Percentiles rank a stretch among this genome's conserved stretches.
These are phyloP conservation scores for Halocynthia aurantium DNA, from an alignment of 23 tunicate genomes.

Conservation along the genomic window DNA sequence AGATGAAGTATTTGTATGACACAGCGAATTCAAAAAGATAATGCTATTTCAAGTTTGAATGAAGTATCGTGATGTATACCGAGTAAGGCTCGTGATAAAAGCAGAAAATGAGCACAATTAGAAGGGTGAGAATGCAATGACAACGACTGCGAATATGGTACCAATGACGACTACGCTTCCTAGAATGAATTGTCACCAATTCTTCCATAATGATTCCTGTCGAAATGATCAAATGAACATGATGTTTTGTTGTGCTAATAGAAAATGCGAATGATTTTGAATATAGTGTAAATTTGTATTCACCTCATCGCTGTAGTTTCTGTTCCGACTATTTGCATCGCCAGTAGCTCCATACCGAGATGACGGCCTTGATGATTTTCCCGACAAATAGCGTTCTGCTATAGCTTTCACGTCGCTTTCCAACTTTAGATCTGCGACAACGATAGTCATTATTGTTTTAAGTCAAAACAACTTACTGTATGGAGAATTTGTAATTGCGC, in stretches of 20 bases:
- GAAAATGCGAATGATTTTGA: neutral
- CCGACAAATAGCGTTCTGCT: conserved; percentile 22
- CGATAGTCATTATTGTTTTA: too few relatives aligned
- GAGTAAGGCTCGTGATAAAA: too few relatives aligned
- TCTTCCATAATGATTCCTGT: conserved; percentile 26
- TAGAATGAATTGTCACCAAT: neutral
- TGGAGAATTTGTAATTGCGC: too few relatives aligned
- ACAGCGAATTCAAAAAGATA: too few relatives aligned
- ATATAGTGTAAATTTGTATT: neutral
- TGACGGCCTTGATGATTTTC: conserved; percentile 4
- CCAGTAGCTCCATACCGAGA: neutral
- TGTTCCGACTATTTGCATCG: neutral
- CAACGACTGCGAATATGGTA: too few relatives aligned
- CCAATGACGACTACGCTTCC: too few relatives aligned
- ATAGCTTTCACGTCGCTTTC: conserved; percentile 23
- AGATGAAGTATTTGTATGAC: too few relatives aligned
- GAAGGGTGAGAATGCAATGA: too few relatives aligned
- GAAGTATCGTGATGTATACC: too few relatives aligned
- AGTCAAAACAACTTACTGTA: too few relatives aligned
- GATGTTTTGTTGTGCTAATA: neutral
- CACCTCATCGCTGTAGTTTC: conserved; percentile 23
- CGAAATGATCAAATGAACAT: neutral
- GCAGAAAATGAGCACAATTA: too few relatives aligned
- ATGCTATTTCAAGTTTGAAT: too few relatives aligned
- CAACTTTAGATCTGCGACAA: neutral